Evolutionary conservation across 2,113 vertebrate species (phyloP), one percentile per base, ranked within the genome.

Genomic region (Cavia aperea): DNA sequence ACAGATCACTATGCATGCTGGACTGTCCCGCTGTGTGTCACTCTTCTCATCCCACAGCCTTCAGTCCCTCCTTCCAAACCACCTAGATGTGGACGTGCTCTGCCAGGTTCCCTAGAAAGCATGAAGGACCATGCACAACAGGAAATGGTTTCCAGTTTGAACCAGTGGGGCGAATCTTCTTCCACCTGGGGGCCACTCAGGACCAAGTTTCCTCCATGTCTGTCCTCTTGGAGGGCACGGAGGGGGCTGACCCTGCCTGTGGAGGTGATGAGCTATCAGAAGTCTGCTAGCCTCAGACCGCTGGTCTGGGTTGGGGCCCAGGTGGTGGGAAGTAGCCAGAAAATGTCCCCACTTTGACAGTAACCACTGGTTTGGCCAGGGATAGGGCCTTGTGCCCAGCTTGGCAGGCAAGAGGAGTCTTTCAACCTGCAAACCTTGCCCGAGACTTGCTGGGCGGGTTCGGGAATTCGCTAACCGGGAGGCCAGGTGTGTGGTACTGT

Each of bases 301-400:
- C 39, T 39, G 86, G 33, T 82, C 88, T 92, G 82, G 82, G 58
- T 90, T 49, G 82, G 63, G 82, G 39, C 43, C 88, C 92, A 77
- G 11, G 63, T 11, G 81, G n/a, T 79, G 51, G 66, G 78, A 94
- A 49, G 51, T 36, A 77, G 63, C 75, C 90, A 94, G 90, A 68
- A 86, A 89, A 86, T 2, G 33, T 81, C 86, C 86, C 86, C n/a
- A 13, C 58, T 88, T 36, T n/a, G 81, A 86, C 26, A 12, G 29
- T 39, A 73, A 91, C 11, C 43, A 26, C 66, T 51, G 62, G 83
- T 75, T 86, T 83, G 72, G 68, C 65, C 81, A 65, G 88, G 4
- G 8, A n/a, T 18, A 33, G n/a, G 70, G 58, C 77, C 88, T 63
- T 49, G 65, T 79, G 26, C 77, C 93, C 70, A 66, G 82, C n/a